phyloP scores from a whole-genome alignment of 2,888 invertebrate genomes.

The Perdita meconis region DNA sequence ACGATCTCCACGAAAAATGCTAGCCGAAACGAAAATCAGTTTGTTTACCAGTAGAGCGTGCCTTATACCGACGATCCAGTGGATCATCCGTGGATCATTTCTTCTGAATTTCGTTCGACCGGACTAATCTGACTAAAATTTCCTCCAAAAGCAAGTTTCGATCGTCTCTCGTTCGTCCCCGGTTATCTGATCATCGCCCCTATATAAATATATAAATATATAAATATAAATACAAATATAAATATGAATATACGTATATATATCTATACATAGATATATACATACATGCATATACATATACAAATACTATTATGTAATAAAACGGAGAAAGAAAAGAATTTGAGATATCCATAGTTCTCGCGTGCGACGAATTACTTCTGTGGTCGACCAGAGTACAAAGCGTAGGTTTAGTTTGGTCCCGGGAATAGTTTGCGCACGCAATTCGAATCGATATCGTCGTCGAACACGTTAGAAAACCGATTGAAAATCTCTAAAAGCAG shows the following conservation, averaged over 20 bases:
- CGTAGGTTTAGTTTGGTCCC: slow-evolving; percentile 81
- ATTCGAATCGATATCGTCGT: slow-evolving; percentile 57
- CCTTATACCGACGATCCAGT: slow-evolving; percentile 60
- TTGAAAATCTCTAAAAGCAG: slow-evolving; percentile 2
- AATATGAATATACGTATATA: slow-evolving; percentile 23
- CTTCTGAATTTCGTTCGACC: slow-evolving; percentile 30
- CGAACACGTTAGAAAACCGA: slow-evolving; percentile 54
- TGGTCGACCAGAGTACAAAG: slow-evolving; percentile 82
- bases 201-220: slow-evolving; percentile 5
- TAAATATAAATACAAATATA: slow-evolving; percentile 19
- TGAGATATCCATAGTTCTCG: slow-evolving; percentile 47
- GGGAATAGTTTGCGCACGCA: slow-evolving; percentile 76
- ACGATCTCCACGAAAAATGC: not conserved
- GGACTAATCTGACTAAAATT: slow-evolving; percentile 10
- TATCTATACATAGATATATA: slow-evolving; percentile 13
- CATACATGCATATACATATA: slow-evolving; percentile 31
- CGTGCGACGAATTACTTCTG: slow-evolving; percentile 79
- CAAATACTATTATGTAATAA: slow-evolving; percentile 48
- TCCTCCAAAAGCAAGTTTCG: slow-evolving; percentile 4
- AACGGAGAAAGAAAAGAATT: slow-evolving; percentile 23
- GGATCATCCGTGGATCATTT: slow-evolving; percentile 41
- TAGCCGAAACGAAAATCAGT: slow-evolving; percentile 26
- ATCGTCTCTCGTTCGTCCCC: slow-evolving; percentile 12
- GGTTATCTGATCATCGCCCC: slow-evolving; percentile 39
- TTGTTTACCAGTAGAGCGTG: slow-evolving; percentile 63